These are phyloP conservation scores for Physella acuta DNA, from an alignment of 1,140 invertebrate genomes.

Conservation along the genomic window DNA sequence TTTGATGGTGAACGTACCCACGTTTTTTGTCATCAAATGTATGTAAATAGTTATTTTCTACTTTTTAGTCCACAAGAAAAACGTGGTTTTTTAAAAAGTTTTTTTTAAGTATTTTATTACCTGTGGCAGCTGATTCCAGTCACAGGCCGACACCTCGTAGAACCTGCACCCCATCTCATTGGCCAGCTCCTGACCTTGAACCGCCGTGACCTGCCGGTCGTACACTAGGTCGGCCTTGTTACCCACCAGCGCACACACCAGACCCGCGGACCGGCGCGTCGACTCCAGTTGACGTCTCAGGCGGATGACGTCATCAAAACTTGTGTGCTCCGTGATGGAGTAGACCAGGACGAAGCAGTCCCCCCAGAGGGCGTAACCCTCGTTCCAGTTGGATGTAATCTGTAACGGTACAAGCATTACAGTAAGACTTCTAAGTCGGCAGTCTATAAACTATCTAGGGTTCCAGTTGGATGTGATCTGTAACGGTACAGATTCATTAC, in stretches of 20 bases:
- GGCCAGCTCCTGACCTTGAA: conserved; percentile 72
- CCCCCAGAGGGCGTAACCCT: conserved; percentile 68
- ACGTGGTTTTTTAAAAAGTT: no score
- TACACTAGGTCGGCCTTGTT: conserved; percentile 93
- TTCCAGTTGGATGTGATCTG: no score
- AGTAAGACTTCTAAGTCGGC: no score
- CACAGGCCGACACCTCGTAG: conserved; percentile 74
- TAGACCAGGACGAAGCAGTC: conserved; percentile 87
- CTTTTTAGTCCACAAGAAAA: no score
- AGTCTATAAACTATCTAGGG: no score
- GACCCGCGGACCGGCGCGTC: conserved; percentile 65
- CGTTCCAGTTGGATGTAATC: conserved; percentile 35
- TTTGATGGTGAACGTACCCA: no score
- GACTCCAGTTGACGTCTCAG: conserved; percentile 76
- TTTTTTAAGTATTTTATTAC: no score
- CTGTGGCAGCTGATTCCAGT: conserved; percentile 43
- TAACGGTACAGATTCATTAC: no score
- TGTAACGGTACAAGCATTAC: not conserved
- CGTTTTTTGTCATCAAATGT: no score
- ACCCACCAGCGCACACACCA: conserved; percentile 73
- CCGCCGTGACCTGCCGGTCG: conserved; percentile 82
- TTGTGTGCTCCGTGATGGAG: conserved; percentile 83
- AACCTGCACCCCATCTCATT: conserved; percentile 78
- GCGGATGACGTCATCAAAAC: conserved; percentile 77
- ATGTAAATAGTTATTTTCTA: no score